Base-by-base conservation (phyloP, 2,888 invertebrate genomes). In the Caenorhabditis sp. region DNA sequence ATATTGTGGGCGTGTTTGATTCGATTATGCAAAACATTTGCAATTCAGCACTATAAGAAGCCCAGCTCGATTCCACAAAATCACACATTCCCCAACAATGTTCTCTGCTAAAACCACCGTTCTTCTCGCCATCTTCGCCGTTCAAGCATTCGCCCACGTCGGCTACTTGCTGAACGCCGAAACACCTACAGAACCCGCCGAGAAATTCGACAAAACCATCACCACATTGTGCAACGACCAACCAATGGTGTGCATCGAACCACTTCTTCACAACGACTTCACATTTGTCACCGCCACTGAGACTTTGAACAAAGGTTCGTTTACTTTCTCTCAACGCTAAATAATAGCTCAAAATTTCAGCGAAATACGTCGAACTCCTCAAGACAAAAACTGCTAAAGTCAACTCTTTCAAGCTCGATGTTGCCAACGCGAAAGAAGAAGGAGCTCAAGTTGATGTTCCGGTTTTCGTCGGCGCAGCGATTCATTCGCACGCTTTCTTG, bases 81-180 rank as follows among this genome's bases (percentile, higher is more conserved):
- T 31, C 4, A 31, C 19, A 57, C 19, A 26, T 63, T 77, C 76
- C 59, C 62, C 14, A 70, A 26, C 1, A 66, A 36, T 0, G 51
- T 57, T 4, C 10, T 24, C 24, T 24, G 10, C 21, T 17, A 24
- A n/a, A n/a, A 57, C 24, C 23, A 57, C 17, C 23, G 19, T 17
- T 19, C 19, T 24, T 57, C 17, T 57, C 57, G 3, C n/a, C 14
- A 17, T 50, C 14, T 17, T 50, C 31, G 31, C 31, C 31, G 31
- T 31, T 31, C 31, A 31, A 6, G 31, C 10, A 4, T 31, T 10
- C 10, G 31, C 31, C 10, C 31, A 31, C 10, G 31, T 31, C 31
- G 10, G 31, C 31, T 31, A 31, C 10, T 31, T 31, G 31, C 31
- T 31, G 5, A 4, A 6, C 10, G 5, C 43, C 17, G 8, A 43